These are phyloP conservation scores for Diadophis punctatus DNA, from an alignment of 2,113 vertebrate genomes.

Conservation along the genomic window DNA sequence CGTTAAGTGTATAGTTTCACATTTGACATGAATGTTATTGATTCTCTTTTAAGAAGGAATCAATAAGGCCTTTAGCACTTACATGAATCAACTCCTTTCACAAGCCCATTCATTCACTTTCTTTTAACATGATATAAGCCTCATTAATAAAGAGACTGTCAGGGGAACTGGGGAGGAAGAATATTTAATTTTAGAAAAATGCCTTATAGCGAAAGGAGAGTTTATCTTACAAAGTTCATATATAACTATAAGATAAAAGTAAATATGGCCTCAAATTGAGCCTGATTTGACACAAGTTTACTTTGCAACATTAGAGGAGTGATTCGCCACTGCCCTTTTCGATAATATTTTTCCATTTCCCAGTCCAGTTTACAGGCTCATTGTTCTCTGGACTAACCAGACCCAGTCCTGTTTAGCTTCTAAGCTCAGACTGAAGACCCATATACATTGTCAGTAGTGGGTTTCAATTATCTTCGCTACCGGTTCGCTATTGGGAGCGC, in stretches of 20 bases:
- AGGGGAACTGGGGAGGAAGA: neutral
- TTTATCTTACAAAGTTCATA: neutral
- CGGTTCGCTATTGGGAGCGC: too few relatives aligned
- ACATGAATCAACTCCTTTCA: neutral
- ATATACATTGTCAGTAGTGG: neutral
- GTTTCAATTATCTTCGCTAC: too few relatives aligned
- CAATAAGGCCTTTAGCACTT: conserved; percentile 23
- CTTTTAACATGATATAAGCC: conserved; percentile 1
- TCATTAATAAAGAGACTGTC: neutral
- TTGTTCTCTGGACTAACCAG: neutral
- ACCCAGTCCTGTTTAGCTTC: neutral
- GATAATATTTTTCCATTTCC: neutral
- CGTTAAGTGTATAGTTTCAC: conserved; percentile 19
- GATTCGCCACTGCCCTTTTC: neutral
- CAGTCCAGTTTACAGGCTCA: neutral
- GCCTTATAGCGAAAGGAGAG: neutral
- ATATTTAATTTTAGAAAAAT: neutral
- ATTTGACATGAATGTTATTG: conserved; percentile 32
- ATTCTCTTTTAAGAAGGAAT: neutral
- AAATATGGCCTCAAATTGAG: neutral
- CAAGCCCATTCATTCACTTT: conserved; percentile 6
- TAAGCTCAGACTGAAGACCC: neutral
- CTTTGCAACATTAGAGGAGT: neutral
- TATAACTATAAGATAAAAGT: neutral
- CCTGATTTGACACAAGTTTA: neutral